Evolutionary conservation across 2,113 vertebrate species (phyloP).

Genomic region (Esox niger): DNA sequence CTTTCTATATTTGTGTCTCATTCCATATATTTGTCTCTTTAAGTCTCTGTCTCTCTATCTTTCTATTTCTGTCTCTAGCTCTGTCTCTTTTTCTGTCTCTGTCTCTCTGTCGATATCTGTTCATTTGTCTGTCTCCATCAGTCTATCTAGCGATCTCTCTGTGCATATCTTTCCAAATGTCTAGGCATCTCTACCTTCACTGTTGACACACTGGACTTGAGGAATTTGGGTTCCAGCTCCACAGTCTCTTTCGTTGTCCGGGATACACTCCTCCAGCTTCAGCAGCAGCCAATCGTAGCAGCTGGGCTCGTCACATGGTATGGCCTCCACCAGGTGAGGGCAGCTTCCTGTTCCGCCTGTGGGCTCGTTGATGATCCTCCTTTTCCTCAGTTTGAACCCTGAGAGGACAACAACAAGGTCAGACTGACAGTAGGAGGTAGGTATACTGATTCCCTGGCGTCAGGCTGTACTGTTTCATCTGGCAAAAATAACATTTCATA

Average conservation of each 20-base stretch:
- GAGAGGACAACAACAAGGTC: no score
- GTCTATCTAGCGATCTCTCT: no score
- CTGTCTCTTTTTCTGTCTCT: no score
- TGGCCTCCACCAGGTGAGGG: constrained; percentile 90
- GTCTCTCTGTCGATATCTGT: no score
- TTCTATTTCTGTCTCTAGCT: no score
- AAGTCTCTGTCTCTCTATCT: no score
- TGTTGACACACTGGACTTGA: constrained; percentile 86
- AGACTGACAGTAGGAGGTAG: constrained; percentile 10
- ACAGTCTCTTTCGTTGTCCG: constrained; percentile 86
- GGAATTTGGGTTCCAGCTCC: constrained; percentile 88
- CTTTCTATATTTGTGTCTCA: no score
- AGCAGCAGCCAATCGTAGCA: constrained; percentile 90
- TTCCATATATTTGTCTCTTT: no score
- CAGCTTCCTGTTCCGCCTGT: constrained; percentile 85
- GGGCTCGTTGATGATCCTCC: constrained; percentile 83
- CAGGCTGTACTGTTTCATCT: no score
- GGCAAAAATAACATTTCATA: background rate
- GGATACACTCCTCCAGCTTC: constrained; percentile 84
- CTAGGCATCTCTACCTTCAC: constrained; percentile 76
- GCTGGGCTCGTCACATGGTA: constrained; percentile 93
- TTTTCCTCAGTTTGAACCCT: constrained; percentile 96
- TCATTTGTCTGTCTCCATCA: no score
- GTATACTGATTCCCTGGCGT: no score
- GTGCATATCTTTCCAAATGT: no score